Percentiles rank a stretch among this genome's conserved stretches.
Evolutionary conservation across 2,113 vertebrate species (phyloP).

Genomic region (Zeus faber): DNA sequence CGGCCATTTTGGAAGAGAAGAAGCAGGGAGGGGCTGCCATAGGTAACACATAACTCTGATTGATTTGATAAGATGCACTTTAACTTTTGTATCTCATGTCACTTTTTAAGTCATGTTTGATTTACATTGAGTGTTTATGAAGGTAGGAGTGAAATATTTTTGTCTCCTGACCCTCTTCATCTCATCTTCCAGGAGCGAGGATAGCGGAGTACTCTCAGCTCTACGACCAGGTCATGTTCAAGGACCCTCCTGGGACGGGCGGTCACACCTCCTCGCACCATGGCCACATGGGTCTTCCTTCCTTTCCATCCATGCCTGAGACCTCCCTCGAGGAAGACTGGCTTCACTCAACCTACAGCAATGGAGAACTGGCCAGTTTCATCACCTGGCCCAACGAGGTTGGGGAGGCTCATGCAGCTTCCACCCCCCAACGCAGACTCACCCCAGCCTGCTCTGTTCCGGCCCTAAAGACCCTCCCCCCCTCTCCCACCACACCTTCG

Average conservation of each 20-base stretch:
- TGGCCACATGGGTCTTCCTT: conserved; percentile 48
- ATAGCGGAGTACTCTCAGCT: conserved; percentile 98
- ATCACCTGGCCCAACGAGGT: conserved; percentile 70
- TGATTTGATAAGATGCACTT: background rate
- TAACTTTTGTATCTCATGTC: too few relatives aligned
- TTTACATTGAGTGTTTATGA: background rate
- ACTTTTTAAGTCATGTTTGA: too few relatives aligned
- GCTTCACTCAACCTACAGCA: conserved; percentile 90
- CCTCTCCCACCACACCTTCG: conserved; percentile 55
- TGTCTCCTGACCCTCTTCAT: conserved; percentile 4
- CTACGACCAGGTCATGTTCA: conserved; percentile 93
- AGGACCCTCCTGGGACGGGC: conserved; percentile 63
- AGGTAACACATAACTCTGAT: conserved; percentile 71
- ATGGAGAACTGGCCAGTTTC: conserved; percentile 85
- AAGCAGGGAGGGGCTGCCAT: conserved; percentile 95
- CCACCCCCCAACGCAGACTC: conserved; percentile 65
- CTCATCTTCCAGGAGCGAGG: conserved; percentile 82
- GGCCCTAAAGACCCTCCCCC: conserved; percentile 75
- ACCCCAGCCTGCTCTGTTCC: conserved; percentile 80
- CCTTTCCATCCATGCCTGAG: conserved; percentile 68
- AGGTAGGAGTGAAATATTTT: background rate
- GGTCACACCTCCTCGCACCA: conserved; percentile 68
- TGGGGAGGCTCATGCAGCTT: conserved; percentile 32
- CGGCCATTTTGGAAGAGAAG: conserved; percentile 93
- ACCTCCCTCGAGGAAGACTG: conserved; percentile 80